Evolutionary conservation across 2,113 vertebrate species (phyloP), one percentile per base, ranked within the genome.

Genomic region (Guaruba guarouba): DNA sequence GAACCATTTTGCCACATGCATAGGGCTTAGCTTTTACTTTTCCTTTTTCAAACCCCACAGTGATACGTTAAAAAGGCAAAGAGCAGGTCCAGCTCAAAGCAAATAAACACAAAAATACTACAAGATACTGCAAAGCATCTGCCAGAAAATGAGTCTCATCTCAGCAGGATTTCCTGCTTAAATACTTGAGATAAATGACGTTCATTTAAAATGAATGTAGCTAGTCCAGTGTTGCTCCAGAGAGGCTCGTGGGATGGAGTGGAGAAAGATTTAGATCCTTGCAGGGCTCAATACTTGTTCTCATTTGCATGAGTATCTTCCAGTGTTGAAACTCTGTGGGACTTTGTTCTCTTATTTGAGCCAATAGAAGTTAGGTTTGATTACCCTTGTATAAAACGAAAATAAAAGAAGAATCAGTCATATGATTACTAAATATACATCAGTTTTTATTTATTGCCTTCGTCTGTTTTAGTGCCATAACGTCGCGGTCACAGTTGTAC

Each of bases 201-300:
- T 88, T 88, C 54, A 24, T 94, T 96, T 82, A 49, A 91, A 70
- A 80, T 46, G 63, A 80, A 51, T 54, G 57, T 54, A 77, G 67
- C 94, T 96, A 95, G 94, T 97, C 87, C 87, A 92, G 44, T 74
- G 82, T 41, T 95, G 88, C 81, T 96, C 73, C 10, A 3, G 75
- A 91, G 90, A 61, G 41, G 44, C 79, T 94, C 83, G 16, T 0
- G 0, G 86, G 35, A 57, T 90, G 75, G 44, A 57, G 55, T 88
- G 95, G 88, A 64, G 82, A 18, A 82, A 94, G 96, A 88, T 96
- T 94, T 93, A 59, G 70, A 57, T 91, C 85, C 92, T 96, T 90
- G 71, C 82, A 74, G 88, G 68, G 86, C 25, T 95, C 93, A 88
- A 80, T 91, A 59, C 85, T 92, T 92, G 71, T 85, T 88, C 93